These are phyloP conservation scores for Augiades crinisus DNA, from an alignment of 2,888 invertebrate species.

Conservation along the genomic window DNA sequence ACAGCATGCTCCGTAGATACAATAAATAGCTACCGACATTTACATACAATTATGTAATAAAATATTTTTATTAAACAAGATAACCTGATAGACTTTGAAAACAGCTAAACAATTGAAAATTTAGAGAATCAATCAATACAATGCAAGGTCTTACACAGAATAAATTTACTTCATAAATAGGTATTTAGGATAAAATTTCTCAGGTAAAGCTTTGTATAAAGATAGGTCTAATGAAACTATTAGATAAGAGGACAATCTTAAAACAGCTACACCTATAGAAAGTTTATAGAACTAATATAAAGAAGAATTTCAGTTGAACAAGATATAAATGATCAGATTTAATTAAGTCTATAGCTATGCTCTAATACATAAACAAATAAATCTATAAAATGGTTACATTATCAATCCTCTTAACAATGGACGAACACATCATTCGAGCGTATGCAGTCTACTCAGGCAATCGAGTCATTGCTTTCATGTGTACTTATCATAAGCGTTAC, in stretches of 20 bases:
- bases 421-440: constrained; percentile 79
- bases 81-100: constrained; percentile 77
- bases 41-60: constrained; percentile 62
- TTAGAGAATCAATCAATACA: constrained; percentile 32
- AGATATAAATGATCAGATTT: constrained; percentile 21
- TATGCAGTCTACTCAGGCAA: constrained; percentile 76
- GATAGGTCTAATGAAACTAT: constrained; percentile 28
- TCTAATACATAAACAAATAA: constrained; percentile 66
- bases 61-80: constrained; percentile 64
- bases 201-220: constrained; percentile 36
- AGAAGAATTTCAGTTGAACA: constrained; percentile 17
- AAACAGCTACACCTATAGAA: constrained; percentile 25
- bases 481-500: constrained; percentile 48
- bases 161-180: constrained; percentile 36
- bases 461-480: constrained; percentile 68
- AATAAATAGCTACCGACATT: constrained; percentile 56
- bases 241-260: constrained; percentile 15
- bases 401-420: constrained; percentile 69
- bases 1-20: constrained; percentile 56
- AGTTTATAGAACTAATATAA: constrained; percentile 21
- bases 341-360: constrained; percentile 14
- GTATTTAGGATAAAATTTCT: constrained; percentile 46
- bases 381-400: constrained; percentile 68
- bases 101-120: constrained; percentile 50
- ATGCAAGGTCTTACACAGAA: constrained; percentile 29